Evolutionary conservation across 2,888 invertebrate species (phyloP), one percentile per base, ranked within the genome.

Genomic region (Ryuthela nishihirai): DNA sequence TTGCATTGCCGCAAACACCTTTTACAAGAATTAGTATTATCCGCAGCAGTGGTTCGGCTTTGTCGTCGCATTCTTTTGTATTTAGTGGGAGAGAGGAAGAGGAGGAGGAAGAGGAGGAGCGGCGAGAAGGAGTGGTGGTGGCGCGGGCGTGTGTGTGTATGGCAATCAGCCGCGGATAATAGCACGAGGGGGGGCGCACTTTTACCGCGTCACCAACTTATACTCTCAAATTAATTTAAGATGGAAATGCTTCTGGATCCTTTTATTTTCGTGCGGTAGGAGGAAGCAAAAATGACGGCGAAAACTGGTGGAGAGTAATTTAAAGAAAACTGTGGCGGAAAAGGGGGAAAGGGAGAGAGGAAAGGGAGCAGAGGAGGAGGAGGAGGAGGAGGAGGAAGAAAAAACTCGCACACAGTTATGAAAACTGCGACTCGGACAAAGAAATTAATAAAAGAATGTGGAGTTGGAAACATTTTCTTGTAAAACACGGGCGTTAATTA

Each of bases 391-490:
- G 7, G 34, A 32, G 39, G 32, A 53, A 46, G 45, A 53, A 53
- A 53, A 50, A 12, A 18, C 26, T 34, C 34, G 35, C 54, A 40
- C n/a, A n/a, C n/a, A 54, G 44, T 44, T 55, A 55, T 55, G 55
- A 49, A 55, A 55, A 49, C 47, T 39, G 55, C 49, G 55, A 32
- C 54, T 47, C 47, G 45, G 49, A 55, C 55, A 55, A 55, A 55
- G 49, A 49, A n/a, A n/a, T n/a, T n/a, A n/a, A n/a, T n/a, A n/a
- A 55, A 55, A 55, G 55, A 55, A 55, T 55, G 46, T 49, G 38
- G 44, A 55, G 55, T 55, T 55, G 55, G 55, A 55, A 55, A 55
- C 55, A 55, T 55, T 49, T 55, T 49, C 55, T 55, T 55, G 55
- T 55, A 55, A 55, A 55, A 55, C 55, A 55, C 46, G 54, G 55